Conservation (phyloP, 2,797 vertebrate species). For the Melanogrammus aeglefinus region DNA sequence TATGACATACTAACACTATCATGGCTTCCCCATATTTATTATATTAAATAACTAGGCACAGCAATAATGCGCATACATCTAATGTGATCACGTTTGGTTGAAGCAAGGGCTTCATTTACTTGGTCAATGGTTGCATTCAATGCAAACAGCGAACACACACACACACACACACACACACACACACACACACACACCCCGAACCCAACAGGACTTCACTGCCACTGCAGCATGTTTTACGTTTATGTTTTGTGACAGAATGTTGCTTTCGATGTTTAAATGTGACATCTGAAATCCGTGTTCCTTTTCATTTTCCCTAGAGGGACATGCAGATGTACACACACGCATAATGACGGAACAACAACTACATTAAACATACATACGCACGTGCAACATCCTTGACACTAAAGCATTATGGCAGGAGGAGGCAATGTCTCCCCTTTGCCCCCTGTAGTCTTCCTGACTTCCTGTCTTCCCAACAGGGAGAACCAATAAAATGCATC, state of each 20-base stretch:
- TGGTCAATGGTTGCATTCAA: neutral
- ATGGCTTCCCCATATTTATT: neutral
- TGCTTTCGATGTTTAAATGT: conserved; percentile 36
- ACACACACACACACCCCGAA: neutral
- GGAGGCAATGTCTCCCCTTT: neutral
- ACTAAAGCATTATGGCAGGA: conserved; percentile 27
- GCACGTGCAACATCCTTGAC: conserved; percentile 14
- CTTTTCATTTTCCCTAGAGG: neutral
- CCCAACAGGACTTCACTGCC: conserved; percentile 5
- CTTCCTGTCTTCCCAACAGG: neutral
- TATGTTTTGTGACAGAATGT: conserved; percentile 30
- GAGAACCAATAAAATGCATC: neutral
- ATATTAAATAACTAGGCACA: neutral
- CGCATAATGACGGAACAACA: neutral
- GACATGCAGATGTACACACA: neutral
- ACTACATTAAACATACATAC: conserved; percentile 2
- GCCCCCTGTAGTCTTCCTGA: neutral
- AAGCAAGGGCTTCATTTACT: neutral
- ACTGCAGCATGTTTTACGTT: conserved; percentile 21
- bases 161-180: neutral
- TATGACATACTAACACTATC: neutral
- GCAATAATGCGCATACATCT: too few relatives aligned
- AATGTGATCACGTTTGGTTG: too few relatives aligned
- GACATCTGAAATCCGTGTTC: conserved; percentile 27
- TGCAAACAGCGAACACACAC: neutral